Base-by-base conservation (phyloP, 2,888 invertebrate genomes). In the Plusia festucae region DNA sequence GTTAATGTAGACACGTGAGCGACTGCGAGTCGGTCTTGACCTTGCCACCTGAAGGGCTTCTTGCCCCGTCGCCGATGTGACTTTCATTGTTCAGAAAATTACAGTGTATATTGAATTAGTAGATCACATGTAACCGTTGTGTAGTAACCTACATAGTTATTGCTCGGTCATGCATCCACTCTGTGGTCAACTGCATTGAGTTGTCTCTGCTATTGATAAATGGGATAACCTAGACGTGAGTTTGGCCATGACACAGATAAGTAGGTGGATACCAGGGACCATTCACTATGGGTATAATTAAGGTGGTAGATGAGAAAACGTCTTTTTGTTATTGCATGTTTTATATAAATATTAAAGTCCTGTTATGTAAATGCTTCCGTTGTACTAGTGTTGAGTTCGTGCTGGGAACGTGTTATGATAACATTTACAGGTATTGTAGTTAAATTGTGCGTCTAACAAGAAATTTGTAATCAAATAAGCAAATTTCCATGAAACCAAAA, bases 21-120 rank as follows among this genome's bases (percentile, higher is more conserved):
- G 59, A 68, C 60, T 70, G 58, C 64, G 76, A 78, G 46, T 18
- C 73, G 81, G 64, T 84, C 87, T 87, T 87, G 86, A 80, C 87
- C 86, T 87, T 87, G 85, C 59, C 78, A 77, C 76, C 77, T 85
- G 81, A 62, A 83, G 79, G 88, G 88, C 74, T 87, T 87, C 87
- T 34, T 53, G 56, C 53, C 57, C 24, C 49, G 67, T 56, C 63
- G 55, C 24, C 49, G 67, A 58, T 60, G 55, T 66, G 59, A 66
- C 65, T n/a, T 20, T 55, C 60, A 68, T 60, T 65, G 55, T 70
- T 34, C 65, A 49, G 46, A 62, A 53, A 58, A 53, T 51, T 60
- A 54, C 44, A 22, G 22, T 20, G 20, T 54, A 32, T 58, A 40
- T 59, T 40, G 24, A 59, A 59, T 53, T 59, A 59, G 22, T n/a